phyloP scores from a whole-genome alignment of 2,888 invertebrate genomes.

The Monopis laevigella region DNA sequence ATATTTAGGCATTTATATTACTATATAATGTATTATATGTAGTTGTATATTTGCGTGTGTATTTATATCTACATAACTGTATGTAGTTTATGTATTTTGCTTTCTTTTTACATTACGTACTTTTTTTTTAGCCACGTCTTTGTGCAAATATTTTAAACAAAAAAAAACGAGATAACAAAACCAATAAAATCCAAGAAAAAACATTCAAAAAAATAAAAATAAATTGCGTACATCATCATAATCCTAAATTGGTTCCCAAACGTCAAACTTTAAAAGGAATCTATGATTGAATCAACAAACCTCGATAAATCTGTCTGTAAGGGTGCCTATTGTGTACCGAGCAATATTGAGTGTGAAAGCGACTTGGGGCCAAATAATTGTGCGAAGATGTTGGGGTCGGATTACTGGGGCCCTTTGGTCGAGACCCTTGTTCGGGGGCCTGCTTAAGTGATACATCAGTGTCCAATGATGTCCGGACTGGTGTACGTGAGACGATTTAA shows the following conservation, averaged over 20 bases:
- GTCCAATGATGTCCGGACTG: slow-evolving; percentile 37
- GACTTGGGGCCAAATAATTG: slow-evolving; percentile 45
- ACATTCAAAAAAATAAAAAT: too few species aligned
- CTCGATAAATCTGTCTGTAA: slow-evolving; percentile 38
- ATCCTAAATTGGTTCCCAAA: slow-evolving; percentile 47
- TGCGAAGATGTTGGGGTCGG: slow-evolving; percentile 45
- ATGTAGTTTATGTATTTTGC: too few species aligned
- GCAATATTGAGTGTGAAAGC: slow-evolving; percentile 53
- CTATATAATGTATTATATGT: too few species aligned
- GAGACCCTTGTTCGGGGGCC: slow-evolving; percentile 19
- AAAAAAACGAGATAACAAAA: too few species aligned
- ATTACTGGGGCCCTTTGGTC: slow-evolving; percentile 35
- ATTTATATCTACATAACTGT: too few species aligned
- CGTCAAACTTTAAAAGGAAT: slow-evolving; percentile 49
- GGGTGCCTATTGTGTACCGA: slow-evolving; percentile 38
- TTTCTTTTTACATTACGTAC: too few species aligned
- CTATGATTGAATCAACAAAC: slow-evolving; percentile 55
- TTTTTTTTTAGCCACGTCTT: too few species aligned
- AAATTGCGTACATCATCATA: slow-evolving; percentile 33
- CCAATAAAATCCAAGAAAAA: too few species aligned
- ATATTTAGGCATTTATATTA: too few species aligned
- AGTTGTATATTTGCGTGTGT: too few species aligned
- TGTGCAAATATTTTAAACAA: too few species aligned
- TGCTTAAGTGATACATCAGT: slow-evolving; percentile 52
- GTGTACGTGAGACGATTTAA: slow-evolving; percentile 8